phyloP scores from a whole-genome alignment of 2,113 vertebrate species.

The Desmodus rotundus region DNA sequence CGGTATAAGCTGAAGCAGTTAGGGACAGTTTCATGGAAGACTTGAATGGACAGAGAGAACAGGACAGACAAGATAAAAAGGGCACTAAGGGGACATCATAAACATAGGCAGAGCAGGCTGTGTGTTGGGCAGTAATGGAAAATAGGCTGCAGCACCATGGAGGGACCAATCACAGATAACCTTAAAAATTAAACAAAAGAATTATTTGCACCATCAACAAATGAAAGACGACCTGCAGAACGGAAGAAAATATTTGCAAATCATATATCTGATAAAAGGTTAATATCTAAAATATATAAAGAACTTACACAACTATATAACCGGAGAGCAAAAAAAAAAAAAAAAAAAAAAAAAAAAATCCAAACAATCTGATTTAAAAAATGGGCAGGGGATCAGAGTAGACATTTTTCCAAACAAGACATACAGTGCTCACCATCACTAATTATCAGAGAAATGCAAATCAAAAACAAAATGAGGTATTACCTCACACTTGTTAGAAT shows the following conservation, averaged over 20 bases:
- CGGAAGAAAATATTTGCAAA: not conserved
- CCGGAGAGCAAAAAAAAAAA: no score
- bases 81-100: not conserved
- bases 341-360: no score
- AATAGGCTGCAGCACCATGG: not conserved
- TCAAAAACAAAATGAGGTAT: not conserved
- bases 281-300: no score
- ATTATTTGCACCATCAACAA: not conserved
- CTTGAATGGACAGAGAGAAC: not conserved
- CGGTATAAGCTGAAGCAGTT: not conserved
- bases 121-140: not conserved
- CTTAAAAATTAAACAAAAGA: slow-evolving; percentile 22
- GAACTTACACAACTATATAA: no score
- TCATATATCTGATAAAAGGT: no score
- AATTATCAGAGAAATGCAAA: not conserved
- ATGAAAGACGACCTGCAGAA: not conserved
- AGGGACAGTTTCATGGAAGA: not conserved
- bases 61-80: not conserved
- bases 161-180: not conserved
- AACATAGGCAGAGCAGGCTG: not conserved
- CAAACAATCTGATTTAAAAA: no score
- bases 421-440: not conserved
- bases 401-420: no score
- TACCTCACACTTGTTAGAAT: not conserved
- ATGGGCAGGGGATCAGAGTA: no score